These are phyloP conservation scores for Elysia chlorotica DNA, from an alignment of 1,140 invertebrate genomes.

Conservation along the genomic window DNA sequence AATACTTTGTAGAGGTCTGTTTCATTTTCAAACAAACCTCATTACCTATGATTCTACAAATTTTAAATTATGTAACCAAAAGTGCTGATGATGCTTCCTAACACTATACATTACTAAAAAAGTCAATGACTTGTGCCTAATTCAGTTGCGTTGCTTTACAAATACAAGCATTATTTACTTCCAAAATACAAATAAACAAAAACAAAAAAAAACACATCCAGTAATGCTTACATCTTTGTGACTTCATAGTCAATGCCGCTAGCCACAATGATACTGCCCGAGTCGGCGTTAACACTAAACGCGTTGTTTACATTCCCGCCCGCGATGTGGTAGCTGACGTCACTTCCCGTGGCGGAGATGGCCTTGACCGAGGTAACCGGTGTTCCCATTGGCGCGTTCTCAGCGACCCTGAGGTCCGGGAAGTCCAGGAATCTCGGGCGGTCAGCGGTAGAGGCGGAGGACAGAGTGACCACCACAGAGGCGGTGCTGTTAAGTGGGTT, in stretches of 20 bases:
- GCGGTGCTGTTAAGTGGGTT: constrained; percentile 28
- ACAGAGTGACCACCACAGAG: constrained; percentile 33
- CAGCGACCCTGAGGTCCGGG: constrained; percentile 26
- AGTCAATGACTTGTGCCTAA: no score
- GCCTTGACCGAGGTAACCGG: constrained; percentile 60
- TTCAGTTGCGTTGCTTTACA: no score
- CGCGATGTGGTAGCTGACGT: constrained; percentile 76
- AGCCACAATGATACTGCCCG: constrained; percentile 77
- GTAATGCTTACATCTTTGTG: constrained; percentile 1
- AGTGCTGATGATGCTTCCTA: no score
- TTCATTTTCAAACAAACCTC: no score
- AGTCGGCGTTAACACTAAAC: constrained; percentile 72
- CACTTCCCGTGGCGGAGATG: constrained; percentile 71
- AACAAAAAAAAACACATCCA: background rate
- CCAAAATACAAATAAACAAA: constrained; percentile 1
- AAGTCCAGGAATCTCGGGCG: constrained; percentile 33
- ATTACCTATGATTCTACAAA: no score
- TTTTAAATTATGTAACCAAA: no score
- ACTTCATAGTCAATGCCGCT: constrained; percentile 86
- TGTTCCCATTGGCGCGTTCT: constrained; percentile 46
- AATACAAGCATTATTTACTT: no score
- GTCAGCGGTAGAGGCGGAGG: constrained; percentile 5
- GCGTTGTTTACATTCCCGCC: constrained; percentile 89
- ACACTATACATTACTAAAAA: no score
- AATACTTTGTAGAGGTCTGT: no score